Conservation (phyloP, 2,797 vertebrate species). For the Myiothlypis coronata region DNA sequence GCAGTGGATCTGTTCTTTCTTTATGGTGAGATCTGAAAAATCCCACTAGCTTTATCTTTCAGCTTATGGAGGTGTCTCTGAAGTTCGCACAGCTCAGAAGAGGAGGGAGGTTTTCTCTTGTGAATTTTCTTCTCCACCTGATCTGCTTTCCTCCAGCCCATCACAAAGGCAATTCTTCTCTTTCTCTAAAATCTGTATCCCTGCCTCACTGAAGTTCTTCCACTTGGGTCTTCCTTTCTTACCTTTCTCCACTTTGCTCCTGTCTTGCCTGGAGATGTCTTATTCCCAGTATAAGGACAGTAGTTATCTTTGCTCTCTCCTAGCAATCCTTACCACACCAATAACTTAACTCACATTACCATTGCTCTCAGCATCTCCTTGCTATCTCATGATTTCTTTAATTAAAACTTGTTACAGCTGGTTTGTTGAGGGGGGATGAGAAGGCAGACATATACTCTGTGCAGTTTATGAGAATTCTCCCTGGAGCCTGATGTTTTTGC, state of each 20-base stretch:
- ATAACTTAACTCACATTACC: not conserved
- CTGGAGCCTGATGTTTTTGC: not conserved
- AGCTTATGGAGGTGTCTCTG: not conserved
- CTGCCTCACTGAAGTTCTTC: not conserved
- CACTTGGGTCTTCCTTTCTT: not conserved
- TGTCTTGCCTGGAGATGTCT: not conserved
- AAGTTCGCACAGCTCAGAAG: not conserved
- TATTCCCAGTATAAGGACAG: not conserved
- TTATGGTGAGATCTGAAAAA: slow-evolving; percentile 17
- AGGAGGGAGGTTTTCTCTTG: not conserved
- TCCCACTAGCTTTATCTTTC: not conserved
- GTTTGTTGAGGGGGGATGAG: not conserved
- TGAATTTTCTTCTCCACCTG: slow-evolving; percentile 19
- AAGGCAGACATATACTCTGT: not conserved
- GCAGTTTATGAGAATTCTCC: not conserved
- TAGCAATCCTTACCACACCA: not conserved
- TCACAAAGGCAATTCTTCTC: not conserved
- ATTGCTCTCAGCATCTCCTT: not conserved
- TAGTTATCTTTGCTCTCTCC: not conserved
- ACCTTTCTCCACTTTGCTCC: not conserved
- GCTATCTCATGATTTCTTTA: not conserved
- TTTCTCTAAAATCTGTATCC: not conserved
- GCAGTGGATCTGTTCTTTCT: slow-evolving; percentile 6
- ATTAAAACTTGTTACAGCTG: slow-evolving; percentile 5
- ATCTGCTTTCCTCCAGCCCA: not conserved